A percentile compares a stretch with the other conserved stretches of the same genome.
These are phyloP conservation scores for Tympanuchus pallidicinctus DNA, from an alignment of 2,113 vertebrate genomes.

Conservation along the genomic window DNA sequence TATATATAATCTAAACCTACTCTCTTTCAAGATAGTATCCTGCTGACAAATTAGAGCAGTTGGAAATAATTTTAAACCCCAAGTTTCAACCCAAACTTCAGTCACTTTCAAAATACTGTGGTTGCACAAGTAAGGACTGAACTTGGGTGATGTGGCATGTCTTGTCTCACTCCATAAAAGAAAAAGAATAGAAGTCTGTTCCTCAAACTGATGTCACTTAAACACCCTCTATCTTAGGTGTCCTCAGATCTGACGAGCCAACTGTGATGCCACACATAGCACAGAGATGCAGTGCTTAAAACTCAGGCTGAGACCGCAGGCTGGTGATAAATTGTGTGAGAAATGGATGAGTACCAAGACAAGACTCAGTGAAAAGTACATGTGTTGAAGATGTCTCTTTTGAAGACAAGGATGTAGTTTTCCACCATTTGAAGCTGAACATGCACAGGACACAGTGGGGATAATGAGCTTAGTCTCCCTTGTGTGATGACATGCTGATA, in stretches of 20 bases:
- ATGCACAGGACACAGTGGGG: not conserved
- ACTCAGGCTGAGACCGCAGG: not conserved
- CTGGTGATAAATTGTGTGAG: accelerated
- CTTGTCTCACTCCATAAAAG: not conserved
- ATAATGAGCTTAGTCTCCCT: not conserved
- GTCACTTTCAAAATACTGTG: not conserved
- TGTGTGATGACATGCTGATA: not conserved
- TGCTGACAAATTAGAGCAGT: not conserved
- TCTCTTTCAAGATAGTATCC: not conserved
- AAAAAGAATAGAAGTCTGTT: not conserved
- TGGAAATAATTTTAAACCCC: not conserved
- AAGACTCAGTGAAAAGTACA: not conserved
- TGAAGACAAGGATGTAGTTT: not conserved
- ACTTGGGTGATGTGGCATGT: not conserved
- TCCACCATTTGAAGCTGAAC: not conserved
- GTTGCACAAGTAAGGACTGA: not conserved
- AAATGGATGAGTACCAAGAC: not conserved
- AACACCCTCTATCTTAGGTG: not conserved
- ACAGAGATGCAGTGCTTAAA: not conserved
- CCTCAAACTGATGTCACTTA: not conserved
- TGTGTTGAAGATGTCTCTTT: not conserved
- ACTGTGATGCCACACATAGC: not conserved
- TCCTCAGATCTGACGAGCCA: not conserved
- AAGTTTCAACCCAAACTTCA: not conserved
- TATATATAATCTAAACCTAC: not conserved